phyloP scores from a whole-genome alignment of 1,140 invertebrate genomes.

The Ditylenchus dipsaci region DNA sequence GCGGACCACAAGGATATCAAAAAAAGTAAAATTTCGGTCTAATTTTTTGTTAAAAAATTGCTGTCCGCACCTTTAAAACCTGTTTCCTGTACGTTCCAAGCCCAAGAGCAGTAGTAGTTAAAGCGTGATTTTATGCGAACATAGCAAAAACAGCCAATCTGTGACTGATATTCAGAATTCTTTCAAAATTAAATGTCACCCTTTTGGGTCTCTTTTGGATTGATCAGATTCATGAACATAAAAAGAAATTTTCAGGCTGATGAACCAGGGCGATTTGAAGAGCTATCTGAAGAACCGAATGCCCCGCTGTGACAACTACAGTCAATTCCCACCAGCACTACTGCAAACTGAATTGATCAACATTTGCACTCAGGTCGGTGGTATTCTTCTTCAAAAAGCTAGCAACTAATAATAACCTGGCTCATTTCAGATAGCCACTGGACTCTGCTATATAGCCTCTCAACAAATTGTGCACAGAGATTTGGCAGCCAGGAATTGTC shows the following conservation, averaged over 20 bases:
- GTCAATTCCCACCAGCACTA: constrained; percentile 41
- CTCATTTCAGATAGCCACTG: constrained; percentile 53
- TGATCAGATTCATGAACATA: too few species aligned
- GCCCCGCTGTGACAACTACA: constrained; percentile 36
- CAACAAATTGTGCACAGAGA: constrained; percentile 96
- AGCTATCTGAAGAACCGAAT: constrained; percentile 30
- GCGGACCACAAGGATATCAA: too few species aligned
- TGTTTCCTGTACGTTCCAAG: too few species aligned
- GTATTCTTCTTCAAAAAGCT: background rate
- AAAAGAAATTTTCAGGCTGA: constrained; percentile 8
- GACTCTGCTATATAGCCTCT: constrained; percentile 88
- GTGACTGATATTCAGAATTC: too few species aligned
- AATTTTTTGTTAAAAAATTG: too few species aligned
- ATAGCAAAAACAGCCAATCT: too few species aligned
- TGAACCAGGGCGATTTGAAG: constrained; percentile 42
- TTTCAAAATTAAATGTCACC: too few species aligned
- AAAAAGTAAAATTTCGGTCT: too few species aligned
- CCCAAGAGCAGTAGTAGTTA: too few species aligned
- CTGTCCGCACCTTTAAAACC: too few species aligned
- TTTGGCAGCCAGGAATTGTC: constrained; percentile 87
- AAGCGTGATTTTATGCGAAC: too few species aligned
- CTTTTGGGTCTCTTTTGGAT: too few species aligned
- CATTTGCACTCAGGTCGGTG: constrained; percentile 37
- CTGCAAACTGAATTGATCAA: constrained; percentile 30
- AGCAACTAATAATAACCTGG: background rate